Base-by-base conservation (phyloP, 2,888 invertebrate species). In the Perizoma affinitatum region DNA sequence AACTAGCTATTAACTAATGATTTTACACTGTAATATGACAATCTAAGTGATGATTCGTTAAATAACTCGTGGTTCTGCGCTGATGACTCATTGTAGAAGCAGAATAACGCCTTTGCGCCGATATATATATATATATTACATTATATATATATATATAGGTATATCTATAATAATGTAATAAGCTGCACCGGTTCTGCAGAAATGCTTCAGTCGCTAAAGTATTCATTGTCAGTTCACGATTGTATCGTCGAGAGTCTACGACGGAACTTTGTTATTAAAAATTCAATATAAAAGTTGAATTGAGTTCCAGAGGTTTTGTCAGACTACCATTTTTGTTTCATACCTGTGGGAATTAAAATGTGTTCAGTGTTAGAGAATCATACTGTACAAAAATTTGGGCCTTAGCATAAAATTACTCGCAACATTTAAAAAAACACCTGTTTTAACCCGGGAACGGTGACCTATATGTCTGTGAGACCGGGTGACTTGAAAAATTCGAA, bases 271-370 rank as follows among this genome's bases (percentile, higher is more conserved):
- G 45, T 59, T 70, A 70, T 70, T 70, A 68, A 70, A 70, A 66
- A 66, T 68, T 68, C 68, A 67, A 70, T 70, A 68, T 63, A 57
- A 70, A 70, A 70, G 70, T 70, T 70, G 70, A 49, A 70, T 68
- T 65, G 68, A 66, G 69, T 66, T 65, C 51, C 48, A 50, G 41
- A 51, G 54, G 40, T 57, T 66, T 60, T 46, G 58, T 49, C 61
- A 48, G 59, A 58, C 54, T 62, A 56, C 48, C 6, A 55, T 49
- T 51, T 51, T 44, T 62, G 53, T 50, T 58, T 45, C 33, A 51
- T 36, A 49, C 43, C 55, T 64, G 11, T 42, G 56, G 55, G 59
- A 35, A 52, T 54, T 60, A 59, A 63, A 47, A 46, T 11, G 45
- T 40, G 38, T 34, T 22, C 22, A 7, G 44, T 44, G 7, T 11